Evolutionary conservation across 2,797 vertebrate species (phyloP).

Genomic region (Sebastes steindachneri): DNA sequence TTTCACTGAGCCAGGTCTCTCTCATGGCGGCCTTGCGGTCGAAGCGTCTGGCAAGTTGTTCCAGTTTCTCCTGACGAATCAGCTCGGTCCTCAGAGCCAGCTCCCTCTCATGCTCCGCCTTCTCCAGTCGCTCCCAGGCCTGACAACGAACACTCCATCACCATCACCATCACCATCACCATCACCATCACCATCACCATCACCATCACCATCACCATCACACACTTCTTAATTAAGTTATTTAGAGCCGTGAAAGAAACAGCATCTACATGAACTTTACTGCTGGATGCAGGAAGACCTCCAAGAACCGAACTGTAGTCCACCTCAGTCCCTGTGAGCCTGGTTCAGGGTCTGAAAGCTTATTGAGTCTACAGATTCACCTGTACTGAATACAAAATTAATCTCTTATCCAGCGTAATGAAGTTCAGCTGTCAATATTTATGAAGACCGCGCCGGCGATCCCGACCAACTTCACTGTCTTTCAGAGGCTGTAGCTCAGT

Average conservation of each 20-base stretch:
- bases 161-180: too few species aligned
- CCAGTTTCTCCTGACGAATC: slow-evolving; percentile 97
- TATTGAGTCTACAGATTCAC: not conserved
- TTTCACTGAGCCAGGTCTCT: slow-evolving; percentile 96
- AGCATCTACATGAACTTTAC: not conserved
- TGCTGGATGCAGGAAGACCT: not conserved
- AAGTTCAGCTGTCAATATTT: not conserved
- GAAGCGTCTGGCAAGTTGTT: slow-evolving; percentile 93
- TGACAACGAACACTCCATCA: slow-evolving; percentile 37
- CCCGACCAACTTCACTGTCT: too few species aligned
- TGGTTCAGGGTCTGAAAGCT: not conserved
- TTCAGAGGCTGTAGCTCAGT: too few species aligned
- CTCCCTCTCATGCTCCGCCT: slow-evolving; percentile 96
- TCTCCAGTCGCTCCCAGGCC: slow-evolving; percentile 98
- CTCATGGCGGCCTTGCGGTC: slow-evolving; percentile 97
- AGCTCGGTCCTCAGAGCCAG: slow-evolving; percentile 94
- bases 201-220: too few species aligned
- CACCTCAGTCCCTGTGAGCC: not conserved
- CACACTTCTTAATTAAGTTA: not conserved
- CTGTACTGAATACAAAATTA: not conserved
- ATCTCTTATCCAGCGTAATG: not conserved
- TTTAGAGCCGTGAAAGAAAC: not conserved
- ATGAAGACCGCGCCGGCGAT: too few species aligned
- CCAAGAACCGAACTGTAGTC: not conserved
- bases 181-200: too few species aligned